phyloP scores from a whole-genome alignment of 2,888 invertebrate species.

The Scelioninae gen. 2 region DNA sequence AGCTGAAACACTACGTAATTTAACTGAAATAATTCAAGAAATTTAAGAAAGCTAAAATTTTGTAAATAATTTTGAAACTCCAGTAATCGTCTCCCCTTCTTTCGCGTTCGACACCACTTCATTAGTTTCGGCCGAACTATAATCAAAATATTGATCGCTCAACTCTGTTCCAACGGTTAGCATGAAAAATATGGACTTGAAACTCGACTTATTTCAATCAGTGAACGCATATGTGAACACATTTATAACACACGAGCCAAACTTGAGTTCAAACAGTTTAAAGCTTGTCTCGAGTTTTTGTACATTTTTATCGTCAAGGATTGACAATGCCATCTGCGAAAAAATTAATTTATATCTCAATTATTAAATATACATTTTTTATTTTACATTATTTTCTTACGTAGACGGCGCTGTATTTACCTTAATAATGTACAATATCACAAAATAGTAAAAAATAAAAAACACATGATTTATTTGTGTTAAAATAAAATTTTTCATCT shows the following conservation, averaged over 20 bases:
- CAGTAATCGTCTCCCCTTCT: slow-evolving; percentile 31
- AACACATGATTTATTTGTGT: no score
- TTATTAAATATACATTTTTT: not conserved
- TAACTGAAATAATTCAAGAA: not conserved
- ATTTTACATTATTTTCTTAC: not conserved
- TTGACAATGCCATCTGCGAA: not conserved
- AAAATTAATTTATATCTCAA: not conserved
- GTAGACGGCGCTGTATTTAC: no score
- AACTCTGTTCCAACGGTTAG: slow-evolving; percentile 42
- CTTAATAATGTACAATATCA: no score
- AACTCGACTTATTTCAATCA: slow-evolving; percentile 18
- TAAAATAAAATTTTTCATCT: no score
- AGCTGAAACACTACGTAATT: not conserved
- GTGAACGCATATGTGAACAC: not conserved
- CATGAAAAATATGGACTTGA: slow-evolving; percentile 10
- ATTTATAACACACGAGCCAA: not conserved
- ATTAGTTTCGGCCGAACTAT: slow-evolving; percentile 34
- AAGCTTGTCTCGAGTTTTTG: not conserved
- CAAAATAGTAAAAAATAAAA: no score
- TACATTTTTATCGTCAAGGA: not conserved
- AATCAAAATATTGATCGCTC: slow-evolving; percentile 50
- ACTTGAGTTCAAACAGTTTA: not conserved
- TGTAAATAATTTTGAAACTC: not conserved
- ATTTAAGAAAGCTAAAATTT: not conserved
- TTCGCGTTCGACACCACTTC: slow-evolving; percentile 37